Percentiles rank a stretch among this genome's conserved stretches.
Evolutionary conservation across 1,140 invertebrate species (phyloP).

Genomic region (Tenebrio molitor): DNA sequence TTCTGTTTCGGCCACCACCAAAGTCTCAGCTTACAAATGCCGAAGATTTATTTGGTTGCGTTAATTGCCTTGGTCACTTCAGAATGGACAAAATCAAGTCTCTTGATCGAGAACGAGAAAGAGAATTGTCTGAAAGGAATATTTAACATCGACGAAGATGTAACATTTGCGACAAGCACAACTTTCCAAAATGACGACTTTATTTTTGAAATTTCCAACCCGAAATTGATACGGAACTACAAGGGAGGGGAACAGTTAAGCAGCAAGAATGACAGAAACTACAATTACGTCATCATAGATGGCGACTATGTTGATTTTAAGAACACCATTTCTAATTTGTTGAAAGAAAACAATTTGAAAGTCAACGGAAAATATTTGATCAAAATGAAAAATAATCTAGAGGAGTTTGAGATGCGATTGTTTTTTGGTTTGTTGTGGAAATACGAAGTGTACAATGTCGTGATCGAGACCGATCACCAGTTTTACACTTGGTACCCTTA

Average conservation of each 20-base stretch:
- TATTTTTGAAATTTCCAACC: background rate
- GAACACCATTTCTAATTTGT: background rate
- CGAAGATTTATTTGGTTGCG: no score
- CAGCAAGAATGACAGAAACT: background rate
- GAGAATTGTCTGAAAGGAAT: no score
- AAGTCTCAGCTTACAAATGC: no score
- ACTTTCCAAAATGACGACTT: background rate
- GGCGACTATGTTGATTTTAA: background rate
- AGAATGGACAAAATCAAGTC: no score
- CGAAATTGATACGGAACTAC: background rate
- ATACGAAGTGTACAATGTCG: background rate
- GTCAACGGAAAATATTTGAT: background rate
- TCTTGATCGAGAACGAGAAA: no score
- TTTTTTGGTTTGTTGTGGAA: constrained; percentile 2
- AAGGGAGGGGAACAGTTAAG: background rate
- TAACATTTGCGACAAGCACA: constrained; percentile 9
- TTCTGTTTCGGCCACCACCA: no score
- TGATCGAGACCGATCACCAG: background rate
- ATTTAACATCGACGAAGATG: no score
- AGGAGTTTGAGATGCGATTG: background rate
- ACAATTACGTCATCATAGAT: background rate
- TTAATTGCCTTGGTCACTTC: no score
- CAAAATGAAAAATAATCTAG: background rate
- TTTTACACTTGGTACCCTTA: constrained; percentile 11
- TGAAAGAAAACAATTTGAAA: background rate